Conservation (phyloP, 2,888 invertebrate genomes). For the Caenorhabditis sp. region DNA sequence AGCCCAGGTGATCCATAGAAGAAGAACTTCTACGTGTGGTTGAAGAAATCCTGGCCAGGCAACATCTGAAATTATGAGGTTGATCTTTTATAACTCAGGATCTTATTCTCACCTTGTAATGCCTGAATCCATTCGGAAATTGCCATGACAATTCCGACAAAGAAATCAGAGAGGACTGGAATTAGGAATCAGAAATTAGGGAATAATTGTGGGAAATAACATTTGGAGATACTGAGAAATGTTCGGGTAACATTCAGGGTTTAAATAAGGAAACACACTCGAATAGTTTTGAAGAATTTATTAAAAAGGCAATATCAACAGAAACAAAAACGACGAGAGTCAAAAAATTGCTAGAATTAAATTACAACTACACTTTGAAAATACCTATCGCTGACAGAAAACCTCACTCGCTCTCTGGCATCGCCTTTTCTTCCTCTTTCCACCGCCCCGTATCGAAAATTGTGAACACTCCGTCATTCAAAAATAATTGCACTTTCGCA, state of each 20-base stretch:
- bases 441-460: constrained; percentile 73
- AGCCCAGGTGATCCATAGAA: constrained; percentile 76
- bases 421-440: constrained; percentile 37
- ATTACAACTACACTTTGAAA: neutral
- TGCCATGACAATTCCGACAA: constrained; percentile 53
- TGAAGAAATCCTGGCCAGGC: constrained; percentile 81
- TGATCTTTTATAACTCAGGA: neutral
- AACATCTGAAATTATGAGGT: constrained; percentile 68
- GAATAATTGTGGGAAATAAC: no score
- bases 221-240: neutral
- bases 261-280: neutral
- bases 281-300: neutral
- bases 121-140: constrained; percentile 69
- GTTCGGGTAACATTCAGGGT: neutral
- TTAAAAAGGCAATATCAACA: neutral
- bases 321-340: neutral
- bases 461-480: constrained; percentile 71
- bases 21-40: constrained; percentile 79
- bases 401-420: neutral
- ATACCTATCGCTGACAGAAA: neutral
- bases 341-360: neutral
- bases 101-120: constrained; percentile 57
- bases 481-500: constrained; percentile 58
- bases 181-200: neutral
- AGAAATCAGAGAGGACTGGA: neutral